Evolutionary conservation across 2,888 invertebrate genomes (phyloP), one percentile per base, ranked within the genome.

Genomic region (Epicampocera succincta): DNA sequence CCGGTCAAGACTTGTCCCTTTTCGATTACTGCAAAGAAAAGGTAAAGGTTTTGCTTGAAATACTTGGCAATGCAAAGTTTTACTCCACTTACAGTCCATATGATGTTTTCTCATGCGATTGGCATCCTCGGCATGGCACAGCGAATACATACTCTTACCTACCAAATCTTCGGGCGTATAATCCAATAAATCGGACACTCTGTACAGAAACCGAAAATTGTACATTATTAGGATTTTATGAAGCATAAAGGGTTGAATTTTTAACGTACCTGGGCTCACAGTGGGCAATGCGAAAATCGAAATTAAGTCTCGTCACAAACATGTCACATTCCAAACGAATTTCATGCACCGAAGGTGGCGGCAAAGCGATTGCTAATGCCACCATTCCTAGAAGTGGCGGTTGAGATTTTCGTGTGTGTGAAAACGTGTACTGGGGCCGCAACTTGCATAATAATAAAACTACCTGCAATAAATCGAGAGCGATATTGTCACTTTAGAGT

Each of bases 1-100:
- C 97, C 97, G 15, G 98, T 98, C 90, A 98, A 92, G 77, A 98
- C 98, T 92, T 99, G 99, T 15, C 99, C 98, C 91, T 99, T 99
- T 92, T 96, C 95, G 89, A 98, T 95, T 92, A 98, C 98, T 98
- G 93, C 17, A 94, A 87, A 44, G 25, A 33, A 2, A 44, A 50
- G 3, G 12, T n/a, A n/a, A n/a, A n/a, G n/a, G n/a, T 42, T 42
- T 42, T n/a, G 5, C 15, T 38, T 2, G 0, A 9, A 54, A 33
- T 33, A 33, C 25, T 25, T 25, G 25, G 25, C 2, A 12, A 56
- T 38, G 1, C 15, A 15, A 9, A 52, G 6, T 12, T 40, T 66
- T 33, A 9, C 44, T 46, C n/a, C 89, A 95, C 98, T 97, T 93
- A 99, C 98, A 93, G 93, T 99, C 98, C 91, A 96, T 93, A 91